Conservation (phyloP, 1,140 invertebrate genomes). For the Papilio helenus region DNA sequence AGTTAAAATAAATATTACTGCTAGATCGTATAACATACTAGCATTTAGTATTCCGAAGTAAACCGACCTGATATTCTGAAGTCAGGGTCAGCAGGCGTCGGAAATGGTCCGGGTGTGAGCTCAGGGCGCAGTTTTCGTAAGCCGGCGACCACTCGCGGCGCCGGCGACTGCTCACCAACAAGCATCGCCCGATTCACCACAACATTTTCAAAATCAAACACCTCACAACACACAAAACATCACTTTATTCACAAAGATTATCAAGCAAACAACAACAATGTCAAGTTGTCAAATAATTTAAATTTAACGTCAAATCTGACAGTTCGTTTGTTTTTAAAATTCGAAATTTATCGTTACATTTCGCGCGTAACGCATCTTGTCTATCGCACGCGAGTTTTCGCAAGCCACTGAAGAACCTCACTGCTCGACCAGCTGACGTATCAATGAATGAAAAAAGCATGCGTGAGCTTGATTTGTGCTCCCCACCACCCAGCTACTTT, state of each 20-base stretch:
- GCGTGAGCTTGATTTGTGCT: slow-evolving; percentile 56
- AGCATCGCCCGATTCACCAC: slow-evolving; percentile 73
- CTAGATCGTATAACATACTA: neutral
- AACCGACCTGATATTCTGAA: slow-evolving; percentile 77
- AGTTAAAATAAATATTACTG: neutral
- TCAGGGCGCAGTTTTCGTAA: slow-evolving; percentile 76
- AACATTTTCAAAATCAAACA: slow-evolving; percentile 69
- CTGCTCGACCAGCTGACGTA: slow-evolving; percentile 61
- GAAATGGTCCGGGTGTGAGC: slow-evolving; percentile 73
- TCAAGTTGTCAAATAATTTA: slow-evolving; percentile 43
- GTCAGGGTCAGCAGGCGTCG: slow-evolving; percentile 72
- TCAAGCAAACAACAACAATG: slow-evolving; percentile 43
- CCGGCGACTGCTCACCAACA: slow-evolving; percentile 78
- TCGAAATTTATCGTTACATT: slow-evolving; percentile 75
- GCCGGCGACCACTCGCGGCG: slow-evolving; percentile 79
- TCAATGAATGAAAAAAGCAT: slow-evolving; percentile 71
- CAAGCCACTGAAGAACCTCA: slow-evolving; percentile 44
- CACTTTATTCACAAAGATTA: slow-evolving; percentile 49
- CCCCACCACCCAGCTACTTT: slow-evolving; percentile 65
- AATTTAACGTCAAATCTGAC: slow-evolving; percentile 62
- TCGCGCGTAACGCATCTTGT: slow-evolving; percentile 63
- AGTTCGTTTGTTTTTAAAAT: slow-evolving; percentile 66
- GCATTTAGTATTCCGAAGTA: neutral
- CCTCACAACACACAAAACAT: slow-evolving; percentile 60
- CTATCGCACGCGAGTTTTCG: slow-evolving; percentile 46